phyloP scores from a whole-genome alignment of 2,797 vertebrate genomes.

The Chiroxiphia lanceolata region DNA sequence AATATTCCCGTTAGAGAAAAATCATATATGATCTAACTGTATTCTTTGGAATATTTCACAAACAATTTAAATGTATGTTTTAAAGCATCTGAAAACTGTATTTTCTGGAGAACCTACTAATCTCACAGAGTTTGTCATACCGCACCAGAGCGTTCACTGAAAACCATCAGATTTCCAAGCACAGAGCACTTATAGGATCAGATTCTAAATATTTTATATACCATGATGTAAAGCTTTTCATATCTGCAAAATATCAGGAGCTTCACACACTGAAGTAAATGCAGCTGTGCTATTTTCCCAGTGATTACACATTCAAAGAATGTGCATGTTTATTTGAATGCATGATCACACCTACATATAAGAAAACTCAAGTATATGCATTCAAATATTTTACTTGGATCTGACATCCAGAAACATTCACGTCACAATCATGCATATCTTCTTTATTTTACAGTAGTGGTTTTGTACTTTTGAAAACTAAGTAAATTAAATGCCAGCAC shows the following conservation, averaged over 20 bases:
- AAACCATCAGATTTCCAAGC: slow-evolving; percentile 38
- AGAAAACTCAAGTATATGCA: background rate
- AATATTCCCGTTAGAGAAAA: background rate
- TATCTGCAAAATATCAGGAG: slow-evolving; percentile 3
- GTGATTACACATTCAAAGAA: slow-evolving; percentile 38
- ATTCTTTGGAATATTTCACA: background rate
- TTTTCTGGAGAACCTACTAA: slow-evolving; percentile 9
- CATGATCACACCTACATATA: slow-evolving; percentile 14
- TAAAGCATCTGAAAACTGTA: slow-evolving; percentile 4
- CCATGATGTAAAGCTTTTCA: slow-evolving; percentile 5
- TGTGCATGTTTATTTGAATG: slow-evolving; percentile 11
- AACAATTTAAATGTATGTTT: slow-evolving; percentile 21
- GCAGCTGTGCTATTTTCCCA: slow-evolving; percentile 39
- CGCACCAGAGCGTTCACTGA: background rate
- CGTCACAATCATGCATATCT: background rate
- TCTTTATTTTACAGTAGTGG: background rate
- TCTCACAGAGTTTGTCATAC: background rate
- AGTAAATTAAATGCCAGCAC: background rate
- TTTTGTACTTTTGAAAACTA: background rate
- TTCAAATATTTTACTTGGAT: slow-evolving; percentile 13
- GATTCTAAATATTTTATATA: slow-evolving; percentile 26
- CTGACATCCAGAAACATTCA: background rate
- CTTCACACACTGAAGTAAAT: slow-evolving; percentile 33
- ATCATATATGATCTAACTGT: background rate
- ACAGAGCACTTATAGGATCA: slow-evolving; percentile 42